Evolutionary conservation across 2,888 invertebrate genomes (phyloP), one percentile per base, ranked within the genome.

Genomic region (Orthosia gracilis): DNA sequence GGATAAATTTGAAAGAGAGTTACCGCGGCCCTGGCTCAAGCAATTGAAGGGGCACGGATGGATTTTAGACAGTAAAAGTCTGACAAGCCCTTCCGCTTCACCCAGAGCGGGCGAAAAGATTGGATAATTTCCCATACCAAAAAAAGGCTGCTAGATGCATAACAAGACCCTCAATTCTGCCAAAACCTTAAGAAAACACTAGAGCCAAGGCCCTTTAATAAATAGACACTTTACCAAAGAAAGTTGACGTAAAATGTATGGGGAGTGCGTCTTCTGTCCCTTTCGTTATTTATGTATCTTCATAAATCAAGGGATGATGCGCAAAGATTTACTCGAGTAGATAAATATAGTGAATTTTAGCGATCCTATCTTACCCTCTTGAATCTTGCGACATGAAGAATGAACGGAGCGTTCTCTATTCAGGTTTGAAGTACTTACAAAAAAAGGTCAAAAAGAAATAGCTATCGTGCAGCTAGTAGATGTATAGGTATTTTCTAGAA

Each of bases 321-420:
- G 65, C 72, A 66, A 80, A 85, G 88, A 89, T 86, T 84, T 81
- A 79, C 83, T 58, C 65, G 57, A 73, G 73, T 73, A 81, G 81
- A 78, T 77, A 84, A 76, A 82, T 83, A 78, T 83, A 78, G 81
- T 79, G 80, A 87, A 85, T 84, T 87, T 82, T 85, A 80, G 79
- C 78, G 89, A 89, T 89, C 85, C 87, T 88, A 88, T 90, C 88
- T 82, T 71, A 86, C 87, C 88, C 87, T 89, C 80, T 84, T 89
- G 85, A 86, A 77, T 69, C 82, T 73, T 49, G 23, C 58, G 61
- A 13, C 23, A 15, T 21, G n/a, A 15, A 7, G 55, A 23, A 55
- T 55, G 7, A 7, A 23, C 15, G 15, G 55, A 55, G 55, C 23
- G 2, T 55, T 23, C 23, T 23, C 23, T 23, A 54, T 3, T 55